Base-by-base conservation (phyloP, 2,888 invertebrate genomes). In the Tetanocera ferruginea region DNA sequence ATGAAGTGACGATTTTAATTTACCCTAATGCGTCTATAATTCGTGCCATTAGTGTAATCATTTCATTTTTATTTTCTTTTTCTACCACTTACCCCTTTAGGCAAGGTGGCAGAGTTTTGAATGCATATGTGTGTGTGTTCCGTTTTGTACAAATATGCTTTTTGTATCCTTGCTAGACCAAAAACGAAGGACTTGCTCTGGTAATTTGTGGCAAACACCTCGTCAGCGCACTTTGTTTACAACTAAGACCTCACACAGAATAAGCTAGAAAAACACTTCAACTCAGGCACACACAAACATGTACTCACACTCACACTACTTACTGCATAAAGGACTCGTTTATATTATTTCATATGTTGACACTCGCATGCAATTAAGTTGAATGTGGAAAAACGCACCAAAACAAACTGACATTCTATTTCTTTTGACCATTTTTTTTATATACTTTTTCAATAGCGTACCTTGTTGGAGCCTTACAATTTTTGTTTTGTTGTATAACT, bases 11-110 rank as follows among this genome's bases (percentile, higher is more conserved):
- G 86, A 88, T 86, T 89, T 89, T 89, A 89, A 89, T 89, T 89
- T 87, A 86, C 87, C 86, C 88, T 89, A 89, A 89, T 89, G 89
- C 86, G 87, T 85, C 86, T 87, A 86, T 89, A 89, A 89, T 89
- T 88, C 87, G 84, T 84, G 82, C 88, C 88, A 88, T 87, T 89
- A 88, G 85, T 85, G 87, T 86, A 89, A 88, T 87, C 87, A 88
- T 57, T 60, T 57, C 86, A 87, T 86, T 87, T 87, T 37, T 64
- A 43, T 43, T 43, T 34, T 73, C 66, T 43, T 83, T 82, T 83
- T 84, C 83, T 77, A 66, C 34, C 31, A 69, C 28, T 76, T 76
- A 73, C 67, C 76, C 74, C 76, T 76, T 79, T 79, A 28, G 43
- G 3, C 11, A 43, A 43, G 43, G 43, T 43, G 43, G 43, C 6